phyloP scores from a whole-genome alignment of 2,888 invertebrate genomes.

The Ceratothoa steindachneri region DNA sequence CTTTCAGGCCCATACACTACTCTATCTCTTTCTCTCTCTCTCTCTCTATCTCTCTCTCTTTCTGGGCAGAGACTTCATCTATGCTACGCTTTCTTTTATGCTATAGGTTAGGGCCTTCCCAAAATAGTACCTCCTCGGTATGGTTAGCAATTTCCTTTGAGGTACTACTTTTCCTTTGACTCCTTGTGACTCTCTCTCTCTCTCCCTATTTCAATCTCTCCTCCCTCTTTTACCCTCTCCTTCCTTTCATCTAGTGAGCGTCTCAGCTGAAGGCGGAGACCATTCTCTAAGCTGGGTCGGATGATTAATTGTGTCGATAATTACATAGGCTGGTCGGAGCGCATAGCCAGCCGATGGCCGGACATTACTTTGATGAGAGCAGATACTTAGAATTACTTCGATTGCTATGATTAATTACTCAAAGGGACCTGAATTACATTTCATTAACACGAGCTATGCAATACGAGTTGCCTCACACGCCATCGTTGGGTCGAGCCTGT shows the following conservation, averaged over 20 bases:
- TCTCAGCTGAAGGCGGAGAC: background rate
- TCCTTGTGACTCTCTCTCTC: background rate
- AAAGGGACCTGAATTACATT: conserved; percentile 42
- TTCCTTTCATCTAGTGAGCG: background rate
- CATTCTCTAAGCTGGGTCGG: conserved; percentile 17
- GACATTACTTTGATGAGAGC: conserved; percentile 44
- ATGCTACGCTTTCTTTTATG: too few relatives aligned
- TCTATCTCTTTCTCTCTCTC: too few relatives aligned
- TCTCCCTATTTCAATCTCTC: background rate
- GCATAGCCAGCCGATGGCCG: conserved; percentile 35
- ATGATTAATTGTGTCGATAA: conserved; percentile 45
- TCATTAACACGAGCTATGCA: conserved; percentile 13
- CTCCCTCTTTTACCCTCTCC: background rate
- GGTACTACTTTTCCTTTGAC: too few relatives aligned
- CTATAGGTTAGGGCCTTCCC: too few relatives aligned
- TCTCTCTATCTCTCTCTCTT: too few relatives aligned
- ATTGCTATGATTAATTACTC: conserved; percentile 42
- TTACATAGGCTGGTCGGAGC: conserved; percentile 36
- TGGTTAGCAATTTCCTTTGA: too few relatives aligned
- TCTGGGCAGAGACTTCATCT: too few relatives aligned
- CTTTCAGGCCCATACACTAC: too few relatives aligned
- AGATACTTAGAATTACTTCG: conserved; percentile 44
- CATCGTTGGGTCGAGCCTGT: background rate
- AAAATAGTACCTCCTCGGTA: too few relatives aligned
- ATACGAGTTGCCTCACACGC: conserved; percentile 9